phyloP scores from a whole-genome alignment of 2,888 invertebrate genomes.

The Erebia palarica region DNA sequence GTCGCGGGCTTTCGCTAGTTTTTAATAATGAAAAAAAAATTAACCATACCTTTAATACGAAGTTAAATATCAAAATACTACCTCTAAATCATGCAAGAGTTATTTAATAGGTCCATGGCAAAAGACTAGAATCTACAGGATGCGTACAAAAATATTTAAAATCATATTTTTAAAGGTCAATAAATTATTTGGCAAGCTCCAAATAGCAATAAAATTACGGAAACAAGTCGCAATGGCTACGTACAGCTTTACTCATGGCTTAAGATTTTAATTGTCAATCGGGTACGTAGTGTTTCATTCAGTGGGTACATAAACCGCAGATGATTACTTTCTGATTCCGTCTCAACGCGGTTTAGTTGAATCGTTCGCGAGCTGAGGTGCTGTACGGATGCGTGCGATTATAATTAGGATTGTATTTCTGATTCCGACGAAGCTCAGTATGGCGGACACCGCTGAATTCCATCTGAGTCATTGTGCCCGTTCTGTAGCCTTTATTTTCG shows the following conservation, averaged over 20 bases:
- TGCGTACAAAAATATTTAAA: background rate
- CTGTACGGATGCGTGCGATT: slow-evolving; percentile 81
- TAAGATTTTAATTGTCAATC: slow-evolving; percentile 32
- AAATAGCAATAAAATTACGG: slow-evolving; percentile 10
- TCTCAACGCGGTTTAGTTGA: slow-evolving; percentile 50
- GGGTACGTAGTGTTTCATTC: slow-evolving; percentile 37
- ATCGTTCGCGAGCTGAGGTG: slow-evolving; percentile 74
- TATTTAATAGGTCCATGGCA: background rate
- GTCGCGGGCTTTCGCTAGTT: too few relatives aligned
- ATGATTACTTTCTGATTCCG: slow-evolving; percentile 43
- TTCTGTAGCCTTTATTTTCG: slow-evolving; percentile 80
- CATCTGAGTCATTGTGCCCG: slow-evolving; percentile 82
- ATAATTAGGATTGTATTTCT: slow-evolving; percentile 83
- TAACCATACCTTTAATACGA: background rate
- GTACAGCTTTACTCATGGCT: slow-evolving; percentile 25
- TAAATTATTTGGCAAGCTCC: slow-evolving; percentile 13
- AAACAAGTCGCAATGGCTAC: slow-evolving; percentile 1
- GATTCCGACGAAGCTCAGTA: slow-evolving; percentile 79
- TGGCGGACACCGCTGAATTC: slow-evolving; percentile 79
- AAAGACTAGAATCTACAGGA: background rate
- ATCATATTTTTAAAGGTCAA: slow-evolving; percentile 3
- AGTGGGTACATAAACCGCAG: slow-evolving; percentile 42
- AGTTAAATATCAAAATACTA: too few relatives aligned
- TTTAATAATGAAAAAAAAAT: background rate
- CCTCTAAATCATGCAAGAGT: too few relatives aligned